Percentiles rank a stretch among this genome's conserved stretches.
phyloP scores from a whole-genome alignment of 2,888 invertebrate genomes.

The Cryptocephalus primarius region DNA sequence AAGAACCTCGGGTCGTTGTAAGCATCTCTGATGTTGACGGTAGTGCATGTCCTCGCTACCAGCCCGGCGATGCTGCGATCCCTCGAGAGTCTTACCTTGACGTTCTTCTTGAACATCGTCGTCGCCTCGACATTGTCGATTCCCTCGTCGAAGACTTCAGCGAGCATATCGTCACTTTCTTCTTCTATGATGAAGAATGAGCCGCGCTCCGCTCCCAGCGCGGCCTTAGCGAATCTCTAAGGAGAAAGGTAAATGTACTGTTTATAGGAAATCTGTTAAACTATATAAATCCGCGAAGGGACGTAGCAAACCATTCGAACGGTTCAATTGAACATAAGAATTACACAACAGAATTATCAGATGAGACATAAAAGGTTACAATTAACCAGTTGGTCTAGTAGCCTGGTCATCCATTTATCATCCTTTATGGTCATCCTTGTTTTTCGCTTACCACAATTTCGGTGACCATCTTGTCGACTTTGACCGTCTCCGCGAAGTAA shows the following conservation, averaged over 20 bases:
- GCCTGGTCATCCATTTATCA: too few species aligned
- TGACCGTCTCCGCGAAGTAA: slow-evolving; percentile 46
- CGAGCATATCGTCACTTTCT: slow-evolving; percentile 37
- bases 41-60: slow-evolving; percentile 41
- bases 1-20: slow-evolving; percentile 44
- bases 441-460: slow-evolving; percentile 43
- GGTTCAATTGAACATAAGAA: too few species aligned
- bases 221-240: slow-evolving; percentile 45
- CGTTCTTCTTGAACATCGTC: slow-evolving; percentile 41
- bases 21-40: slow-evolving; percentile 44
- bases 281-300: not conserved
- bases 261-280: not conserved
- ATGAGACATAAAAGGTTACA: not conserved
- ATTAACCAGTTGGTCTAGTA: not conserved
- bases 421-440: too few species aligned
- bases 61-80: slow-evolving; percentile 44
- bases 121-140: slow-evolving; percentile 29
- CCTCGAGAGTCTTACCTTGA: slow-evolving; percentile 40
- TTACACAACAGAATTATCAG: too few species aligned
- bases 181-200: slow-evolving; percentile 47
- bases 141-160: slow-evolving; percentile 52
- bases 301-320: not conserved
- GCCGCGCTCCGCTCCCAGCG: slow-evolving; percentile 46
- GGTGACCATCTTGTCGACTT: slow-evolving; percentile 47
- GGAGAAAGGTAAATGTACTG: slow-evolving; percentile 18